Percentiles rank a stretch among this genome's conserved stretches.
Evolutionary conservation across 2,888 invertebrate species (phyloP).

Genomic region (Tenthredo scrophulariae): DNA sequence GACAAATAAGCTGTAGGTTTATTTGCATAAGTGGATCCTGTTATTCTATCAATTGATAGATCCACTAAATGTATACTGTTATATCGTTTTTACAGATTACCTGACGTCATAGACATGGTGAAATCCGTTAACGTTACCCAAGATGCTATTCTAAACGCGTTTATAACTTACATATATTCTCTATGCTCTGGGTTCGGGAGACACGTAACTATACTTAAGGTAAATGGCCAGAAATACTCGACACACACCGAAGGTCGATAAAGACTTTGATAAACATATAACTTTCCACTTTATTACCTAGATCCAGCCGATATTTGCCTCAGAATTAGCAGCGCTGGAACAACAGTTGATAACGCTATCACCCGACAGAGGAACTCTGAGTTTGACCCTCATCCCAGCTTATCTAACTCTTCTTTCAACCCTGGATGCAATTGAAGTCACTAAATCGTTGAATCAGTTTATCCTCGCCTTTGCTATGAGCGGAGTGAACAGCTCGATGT

Average conservation of each 20-base stretch:
- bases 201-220: slow-evolving; percentile 81
- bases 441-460: slow-evolving; percentile 82
- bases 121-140: slow-evolving; percentile 80
- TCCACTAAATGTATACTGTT: background rate
- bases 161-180: slow-evolving; percentile 81
- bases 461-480: slow-evolving; percentile 78
- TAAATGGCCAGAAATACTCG: background rate
- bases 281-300: slow-evolving; percentile 55
- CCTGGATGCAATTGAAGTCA: slow-evolving; percentile 78
- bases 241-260: background rate
- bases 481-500: slow-evolving; percentile 79
- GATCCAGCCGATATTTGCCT: slow-evolving; percentile 81
- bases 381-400: slow-evolving; percentile 82
- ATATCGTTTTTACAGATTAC: slow-evolving; percentile 79
- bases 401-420: slow-evolving; percentile 82
- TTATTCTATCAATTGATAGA: background rate
- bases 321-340: slow-evolving; percentile 82
- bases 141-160: slow-evolving; percentile 79
- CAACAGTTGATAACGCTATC: slow-evolving; percentile 81
- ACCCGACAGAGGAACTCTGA: slow-evolving; percentile 80
- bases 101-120: slow-evolving; percentile 81
- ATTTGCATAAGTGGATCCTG: background rate
- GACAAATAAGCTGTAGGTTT: slow-evolving; percentile 82
- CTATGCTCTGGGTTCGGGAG: slow-evolving; percentile 85
- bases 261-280: background rate